Percentiles rank a stretch among this genome's conserved stretches.
Conservation (phyloP, 1,140 invertebrate species). For the Pseudomyrmex gracilis region DNA sequence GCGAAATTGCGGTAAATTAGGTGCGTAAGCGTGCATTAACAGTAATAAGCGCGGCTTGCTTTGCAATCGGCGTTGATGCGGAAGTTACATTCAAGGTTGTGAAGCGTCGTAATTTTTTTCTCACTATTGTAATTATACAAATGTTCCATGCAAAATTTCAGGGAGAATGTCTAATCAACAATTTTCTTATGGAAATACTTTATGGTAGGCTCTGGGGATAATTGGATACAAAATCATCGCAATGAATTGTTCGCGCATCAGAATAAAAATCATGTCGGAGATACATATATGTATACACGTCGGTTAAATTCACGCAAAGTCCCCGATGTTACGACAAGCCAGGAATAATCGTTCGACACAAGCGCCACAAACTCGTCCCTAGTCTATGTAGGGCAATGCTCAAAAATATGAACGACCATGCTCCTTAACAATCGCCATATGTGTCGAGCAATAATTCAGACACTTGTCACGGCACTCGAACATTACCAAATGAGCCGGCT, state of each 20-base stretch:
- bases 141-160: neutral
- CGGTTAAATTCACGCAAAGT: slow-evolving; percentile 19
- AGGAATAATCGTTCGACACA: slow-evolving; percentile 41
- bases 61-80: slow-evolving; percentile 40
- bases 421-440: slow-evolving; percentile 61
- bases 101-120: slow-evolving; percentile 11
- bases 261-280: slow-evolving; percentile 16
- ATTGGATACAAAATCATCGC: neutral
- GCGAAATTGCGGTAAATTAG: slow-evolving; percentile 52
- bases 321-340: slow-evolving; percentile 34
- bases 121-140: neutral
- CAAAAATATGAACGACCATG: slow-evolving; percentile 46
- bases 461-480: slow-evolving; percentile 57
- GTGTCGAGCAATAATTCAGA: slow-evolving; percentile 57
- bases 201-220: too few relatives aligned
- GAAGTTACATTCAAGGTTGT: slow-evolving; percentile 35
- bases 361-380: slow-evolving; percentile 47
- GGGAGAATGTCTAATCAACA: neutral
- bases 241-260: neutral
- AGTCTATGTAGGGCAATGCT: slow-evolving; percentile 58
- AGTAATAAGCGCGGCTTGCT: slow-evolving; percentile 30
- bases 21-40: slow-evolving; percentile 50
- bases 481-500: slow-evolving; percentile 52
- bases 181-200: too few relatives aligned
- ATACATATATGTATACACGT: slow-evolving; percentile 15